Base-by-base conservation (phyloP, 2,797 vertebrate genomes). In the Gadopsis marmoratus region DNA sequence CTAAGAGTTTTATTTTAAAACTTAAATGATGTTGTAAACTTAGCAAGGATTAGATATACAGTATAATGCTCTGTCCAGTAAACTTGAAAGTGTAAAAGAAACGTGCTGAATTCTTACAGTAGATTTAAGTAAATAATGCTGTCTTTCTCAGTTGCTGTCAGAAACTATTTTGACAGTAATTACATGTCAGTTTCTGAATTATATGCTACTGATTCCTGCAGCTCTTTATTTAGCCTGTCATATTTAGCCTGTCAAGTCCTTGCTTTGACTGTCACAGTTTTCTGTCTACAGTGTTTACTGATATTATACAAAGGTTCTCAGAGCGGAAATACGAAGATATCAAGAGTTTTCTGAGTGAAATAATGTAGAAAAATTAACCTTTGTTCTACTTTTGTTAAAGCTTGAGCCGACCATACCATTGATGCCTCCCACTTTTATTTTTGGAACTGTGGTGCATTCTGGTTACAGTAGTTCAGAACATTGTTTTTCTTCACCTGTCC, bases 181-280 rank as follows among this genome's bases (percentile, higher is more conserved):
- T 91, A 81, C 54, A 86, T 74, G 76, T 78, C 83, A 78, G 26
- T 72, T 78, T 82, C 56, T 79, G 83, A 89, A 91, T 89, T 55
- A 82, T 68, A 83, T 71, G 81, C 79, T 79, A 76, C 79, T 47
- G 39, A 87, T 77, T 87, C 69, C 81, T 43, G 48, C 72, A 50
- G 71, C 76, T 88, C 89, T 91, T 83, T 86, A 87, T 90, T 89
- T 91, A 86, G 86, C 78, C 85, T 83, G 88, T 87, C 90, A 86
- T 70, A 78, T 86, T 83, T 84, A n/a, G n/a, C n/a, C n/a, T n/a
- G n/a, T n/a, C n/a, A n/a, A 81, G 39, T 63, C 51, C 56, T 72
- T 64, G 71, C 77, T 88, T 79, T 74, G 75, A 71, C 51, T 84
- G 86, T 75, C 84, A 83, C 62, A 45, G 29, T 79, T 78, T 67